Percentiles rank a stretch among this genome's conserved stretches.
Conservation (phyloP, 1,140 invertebrate species). For the Colletes latitarsis region DNA sequence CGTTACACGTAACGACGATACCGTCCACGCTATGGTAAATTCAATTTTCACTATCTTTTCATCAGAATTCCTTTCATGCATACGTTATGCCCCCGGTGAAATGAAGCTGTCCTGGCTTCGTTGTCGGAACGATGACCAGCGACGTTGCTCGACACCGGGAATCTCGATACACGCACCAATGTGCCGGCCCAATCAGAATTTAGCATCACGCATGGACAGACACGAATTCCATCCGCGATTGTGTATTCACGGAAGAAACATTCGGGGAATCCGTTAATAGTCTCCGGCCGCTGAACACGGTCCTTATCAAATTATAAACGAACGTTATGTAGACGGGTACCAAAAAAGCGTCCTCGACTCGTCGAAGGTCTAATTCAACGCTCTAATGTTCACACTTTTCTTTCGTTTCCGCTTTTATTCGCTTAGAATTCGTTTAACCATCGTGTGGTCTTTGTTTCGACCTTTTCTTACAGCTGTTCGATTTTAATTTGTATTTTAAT, state of each 20-base stretch:
- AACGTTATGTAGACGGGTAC: too few relatives aligned
- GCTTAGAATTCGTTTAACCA: too few relatives aligned
- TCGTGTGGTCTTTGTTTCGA: too few relatives aligned
- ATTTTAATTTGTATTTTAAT: too few relatives aligned
- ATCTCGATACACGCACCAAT: constrained; percentile 21
- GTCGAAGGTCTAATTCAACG: too few relatives aligned
- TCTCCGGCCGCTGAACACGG: neutral
- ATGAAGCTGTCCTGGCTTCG: neutral
- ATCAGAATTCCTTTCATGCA: constrained; percentile 48
- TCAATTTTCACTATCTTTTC: constrained; percentile 62
- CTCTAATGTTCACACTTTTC: too few relatives aligned
- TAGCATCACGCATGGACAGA: constrained; percentile 21
- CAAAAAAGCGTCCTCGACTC: too few relatives aligned
- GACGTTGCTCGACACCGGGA: constrained; percentile 1
- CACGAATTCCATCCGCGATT: constrained; percentile 22
- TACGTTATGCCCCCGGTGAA: constrained; percentile 8
- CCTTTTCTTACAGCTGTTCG: too few relatives aligned
- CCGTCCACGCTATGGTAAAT: constrained; percentile 42
- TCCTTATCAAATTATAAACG: neutral
- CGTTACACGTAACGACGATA: constrained; percentile 48
- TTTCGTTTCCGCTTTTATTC: too few relatives aligned
- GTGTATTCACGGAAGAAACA: constrained; percentile 22
- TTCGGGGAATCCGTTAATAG: constrained; percentile 11
- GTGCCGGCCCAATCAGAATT: constrained; percentile 20
- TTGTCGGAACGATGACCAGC: neutral